phyloP scores from a whole-genome alignment of 2,797 vertebrate genomes.

The Falco columbarius region DNA sequence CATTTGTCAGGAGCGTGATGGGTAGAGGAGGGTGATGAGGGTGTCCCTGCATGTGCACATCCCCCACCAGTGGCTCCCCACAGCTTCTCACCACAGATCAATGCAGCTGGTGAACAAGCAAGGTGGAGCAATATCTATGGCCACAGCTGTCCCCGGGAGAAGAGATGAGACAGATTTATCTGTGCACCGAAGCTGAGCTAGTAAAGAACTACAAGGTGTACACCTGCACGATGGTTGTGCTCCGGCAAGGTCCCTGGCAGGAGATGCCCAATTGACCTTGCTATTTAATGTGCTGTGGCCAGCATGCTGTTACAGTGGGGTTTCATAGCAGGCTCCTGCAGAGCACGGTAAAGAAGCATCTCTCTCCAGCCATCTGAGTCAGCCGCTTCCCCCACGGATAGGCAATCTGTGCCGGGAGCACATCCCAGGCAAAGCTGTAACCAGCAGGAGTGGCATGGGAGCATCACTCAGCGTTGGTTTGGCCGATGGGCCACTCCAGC shows the following conservation, averaged over 20 bases:
- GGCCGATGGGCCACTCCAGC: background rate
- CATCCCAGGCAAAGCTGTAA: background rate
- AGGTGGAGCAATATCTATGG: rapidly evolving
- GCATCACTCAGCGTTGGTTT: rapidly evolving
- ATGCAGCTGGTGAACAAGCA: background rate
- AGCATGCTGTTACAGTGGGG: rapidly evolving
- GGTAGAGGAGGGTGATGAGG: no score
- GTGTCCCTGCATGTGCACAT: background rate
- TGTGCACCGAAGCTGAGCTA: background rate
- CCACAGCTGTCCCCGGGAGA: background rate
- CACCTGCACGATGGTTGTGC: background rate
- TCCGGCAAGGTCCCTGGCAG: background rate
- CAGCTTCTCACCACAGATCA: background rate
- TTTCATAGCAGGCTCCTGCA: background rate
- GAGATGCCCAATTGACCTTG: background rate
- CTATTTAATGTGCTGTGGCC: background rate
- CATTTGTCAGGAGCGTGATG: rapidly evolving
- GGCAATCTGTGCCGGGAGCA: background rate
- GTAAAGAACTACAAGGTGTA: background rate
- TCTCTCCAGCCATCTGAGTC: background rate
- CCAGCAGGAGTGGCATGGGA: background rate
- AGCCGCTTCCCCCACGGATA: background rate
- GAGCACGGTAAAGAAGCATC: background rate
- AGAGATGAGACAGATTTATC: background rate
- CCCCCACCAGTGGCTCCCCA: background rate